phyloP scores from a whole-genome alignment of 2,113 vertebrate genomes.

The Choloepus hoffmanni region DNA sequence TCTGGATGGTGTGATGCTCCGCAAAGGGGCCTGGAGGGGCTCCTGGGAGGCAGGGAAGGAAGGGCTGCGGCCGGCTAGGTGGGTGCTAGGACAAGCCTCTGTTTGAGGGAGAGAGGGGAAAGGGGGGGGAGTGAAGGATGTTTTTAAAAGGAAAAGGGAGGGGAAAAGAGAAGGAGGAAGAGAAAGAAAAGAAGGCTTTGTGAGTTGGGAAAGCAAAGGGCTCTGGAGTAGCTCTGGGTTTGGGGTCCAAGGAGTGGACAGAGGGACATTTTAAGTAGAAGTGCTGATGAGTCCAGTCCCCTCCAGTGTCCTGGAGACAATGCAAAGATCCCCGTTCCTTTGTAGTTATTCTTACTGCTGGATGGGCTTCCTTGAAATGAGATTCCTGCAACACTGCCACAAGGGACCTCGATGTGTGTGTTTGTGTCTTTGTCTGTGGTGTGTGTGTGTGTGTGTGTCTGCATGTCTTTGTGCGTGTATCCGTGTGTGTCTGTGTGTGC shows the following conservation, averaged over 20 bases:
- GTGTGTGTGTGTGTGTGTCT: background rate
- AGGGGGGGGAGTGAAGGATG: no score
- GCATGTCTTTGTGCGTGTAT: no score
- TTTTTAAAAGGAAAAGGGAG: background rate
- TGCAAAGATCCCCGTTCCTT: background rate
- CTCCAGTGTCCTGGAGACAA: background rate
- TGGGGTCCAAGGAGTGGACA: no score
- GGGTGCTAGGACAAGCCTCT: background rate
- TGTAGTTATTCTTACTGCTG: background rate
- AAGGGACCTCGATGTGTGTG: rapidly evolving
- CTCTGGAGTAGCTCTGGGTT: background rate
- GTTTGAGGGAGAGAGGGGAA: no score
- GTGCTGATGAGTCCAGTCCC: background rate
- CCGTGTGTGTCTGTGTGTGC: background rate
- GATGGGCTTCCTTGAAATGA: background rate
- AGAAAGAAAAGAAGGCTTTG: background rate
- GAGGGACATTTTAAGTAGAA: background rate
- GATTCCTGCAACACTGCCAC: background rate
- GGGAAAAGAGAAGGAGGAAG: background rate
- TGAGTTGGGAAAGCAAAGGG: background rate
- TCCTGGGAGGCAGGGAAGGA: no score
- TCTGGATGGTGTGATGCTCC: no score
- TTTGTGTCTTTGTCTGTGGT: background rate
- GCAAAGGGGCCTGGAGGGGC: background rate
- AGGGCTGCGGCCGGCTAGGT: no score